phyloP scores from a whole-genome alignment of 2,797 vertebrate genomes.

The Sebastes trivittatus region DNA sequence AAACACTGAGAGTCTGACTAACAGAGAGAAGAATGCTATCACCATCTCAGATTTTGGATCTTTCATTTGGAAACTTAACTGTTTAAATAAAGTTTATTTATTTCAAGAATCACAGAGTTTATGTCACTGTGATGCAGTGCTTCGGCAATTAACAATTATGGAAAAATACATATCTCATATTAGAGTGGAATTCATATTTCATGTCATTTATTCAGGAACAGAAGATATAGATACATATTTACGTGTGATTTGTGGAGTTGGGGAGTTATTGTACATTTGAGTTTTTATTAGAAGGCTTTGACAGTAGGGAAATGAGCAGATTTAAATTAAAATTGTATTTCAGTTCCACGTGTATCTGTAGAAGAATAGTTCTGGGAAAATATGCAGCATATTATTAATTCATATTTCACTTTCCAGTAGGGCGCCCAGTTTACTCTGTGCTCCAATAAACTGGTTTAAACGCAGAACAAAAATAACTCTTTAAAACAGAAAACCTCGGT shows the following conservation, averaged over 20 bases:
- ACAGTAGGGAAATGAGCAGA: slow-evolving; percentile 5
- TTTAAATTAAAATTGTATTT: slow-evolving; percentile 28
- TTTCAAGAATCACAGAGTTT: neutral
- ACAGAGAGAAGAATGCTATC: neutral
- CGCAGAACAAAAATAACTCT: slow-evolving; percentile 17
- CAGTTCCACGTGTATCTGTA: slow-evolving; percentile 5
- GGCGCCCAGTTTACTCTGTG: neutral
- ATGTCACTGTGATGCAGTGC: neutral
- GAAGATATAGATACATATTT: neutral
- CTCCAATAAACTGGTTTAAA: slow-evolving; percentile 9
- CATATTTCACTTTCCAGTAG: neutral
- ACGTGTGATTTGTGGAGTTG: slow-evolving; percentile 18
- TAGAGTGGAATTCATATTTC: slow-evolving; percentile 4
- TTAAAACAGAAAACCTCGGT: neutral
- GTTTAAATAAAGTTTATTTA: neutral
- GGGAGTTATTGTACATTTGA: neutral
- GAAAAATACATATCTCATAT: slow-evolving; percentile 4
- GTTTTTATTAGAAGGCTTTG: slow-evolving; percentile 6
- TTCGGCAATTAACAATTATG: slow-evolving; percentile 3
- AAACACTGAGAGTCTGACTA: neutral
- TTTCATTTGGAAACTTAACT: neutral
- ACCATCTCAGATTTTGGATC: neutral
- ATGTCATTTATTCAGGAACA: slow-evolving; percentile 5
- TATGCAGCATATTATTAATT: neutral
- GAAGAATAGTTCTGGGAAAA: neutral